Percentiles rank a stretch among this genome's conserved stretches.
phyloP scores from a whole-genome alignment of 2,113 vertebrate species.

The Istiophorus platypterus region DNA sequence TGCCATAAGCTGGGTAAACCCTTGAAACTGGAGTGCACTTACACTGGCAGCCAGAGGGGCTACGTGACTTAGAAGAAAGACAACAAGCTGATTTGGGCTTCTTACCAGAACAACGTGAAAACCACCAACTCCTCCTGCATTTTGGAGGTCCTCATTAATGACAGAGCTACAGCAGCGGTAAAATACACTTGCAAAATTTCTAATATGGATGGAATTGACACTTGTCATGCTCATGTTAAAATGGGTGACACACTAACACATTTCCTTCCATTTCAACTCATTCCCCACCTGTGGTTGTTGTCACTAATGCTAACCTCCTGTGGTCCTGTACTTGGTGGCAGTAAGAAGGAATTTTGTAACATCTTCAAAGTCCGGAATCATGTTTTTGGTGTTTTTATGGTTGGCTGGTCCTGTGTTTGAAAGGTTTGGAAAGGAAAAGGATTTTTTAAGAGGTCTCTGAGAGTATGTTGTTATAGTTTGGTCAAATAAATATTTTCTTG shows the following conservation, averaged over 20 bases:
- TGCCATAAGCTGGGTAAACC: slow-evolving; percentile 64
- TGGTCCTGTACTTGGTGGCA: slow-evolving; percentile 3
- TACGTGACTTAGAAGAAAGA: slow-evolving; percentile 89
- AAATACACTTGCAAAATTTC: slow-evolving; percentile 90
- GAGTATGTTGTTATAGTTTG: background rate
- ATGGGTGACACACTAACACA: slow-evolving; percentile 74
- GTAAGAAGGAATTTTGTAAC: background rate
- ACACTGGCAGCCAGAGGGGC: slow-evolving; percentile 86
- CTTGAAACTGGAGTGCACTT: slow-evolving; percentile 55
- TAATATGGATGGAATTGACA: slow-evolving; percentile 87
- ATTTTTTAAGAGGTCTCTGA: background rate
- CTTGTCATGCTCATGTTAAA: slow-evolving; percentile 86
- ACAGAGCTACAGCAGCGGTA: slow-evolving; percentile 82
- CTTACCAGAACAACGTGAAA: slow-evolving; percentile 73
- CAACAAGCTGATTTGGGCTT: slow-evolving; percentile 86
- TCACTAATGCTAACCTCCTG: background rate
- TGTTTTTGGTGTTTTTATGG: background rate
- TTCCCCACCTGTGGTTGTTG: background rate
- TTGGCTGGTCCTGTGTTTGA: background rate
- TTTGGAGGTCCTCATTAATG: slow-evolving; percentile 86
- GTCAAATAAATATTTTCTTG: slow-evolving; percentile 2
- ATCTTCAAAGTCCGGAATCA: background rate
- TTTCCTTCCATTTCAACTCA: background rate
- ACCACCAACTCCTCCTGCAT: slow-evolving; percentile 83
- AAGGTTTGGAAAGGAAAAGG: background rate